Evolutionary conservation across 2,888 invertebrate genomes (phyloP), one percentile per base, ranked within the genome.

Genomic region (Drosophila imparisetae): DNA sequence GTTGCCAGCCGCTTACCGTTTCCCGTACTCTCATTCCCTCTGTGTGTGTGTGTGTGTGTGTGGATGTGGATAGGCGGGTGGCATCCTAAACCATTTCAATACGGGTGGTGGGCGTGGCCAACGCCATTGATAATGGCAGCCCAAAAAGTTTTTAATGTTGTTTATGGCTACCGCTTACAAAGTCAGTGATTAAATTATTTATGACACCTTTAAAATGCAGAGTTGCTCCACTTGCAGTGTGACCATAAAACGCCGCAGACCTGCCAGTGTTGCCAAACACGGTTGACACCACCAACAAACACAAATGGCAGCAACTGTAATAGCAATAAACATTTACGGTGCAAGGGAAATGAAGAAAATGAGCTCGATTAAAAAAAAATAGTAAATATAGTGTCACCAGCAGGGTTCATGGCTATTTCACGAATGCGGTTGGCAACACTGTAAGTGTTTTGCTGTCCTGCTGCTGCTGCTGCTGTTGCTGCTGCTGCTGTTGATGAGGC

Each of bases 121-220:
- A 65, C 49, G 50, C 75, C 80, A 72, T 80, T 78, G 80, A 80
- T 80, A 78, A 78, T 78, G 66, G 58, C 65, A 64, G 45, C 66
- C 76, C 66, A 58, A 71, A 80, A 81, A 79, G 45, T 78, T 73
- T 81, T 79, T 67, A 75, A 79, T 83, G 81, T 82, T 70, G 78
- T 81, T 83, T 75, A 77, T 78, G 72, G 59, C 53, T 30, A 8
- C 52, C 68, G 81, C 71, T 73, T 86, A 86, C 86, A 89, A 85
- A 83, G 86, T 82, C 85, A 75, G 74, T 85, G 90, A 89, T 86
- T 86, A 86, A 89, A 86, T 90, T 89, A 86, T 86, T 86, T 86
- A 86, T 86, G 90, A 78, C 83, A 85, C 83, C 82, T 80, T 84
- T 87, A 75, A 84, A 82, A 84, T 75, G 81, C 80, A 72, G 75